These are phyloP conservation scores for Phylloscopus collybita DNA, from an alignment of 2,797 vertebrate genomes.

Conservation along the genomic window DNA sequence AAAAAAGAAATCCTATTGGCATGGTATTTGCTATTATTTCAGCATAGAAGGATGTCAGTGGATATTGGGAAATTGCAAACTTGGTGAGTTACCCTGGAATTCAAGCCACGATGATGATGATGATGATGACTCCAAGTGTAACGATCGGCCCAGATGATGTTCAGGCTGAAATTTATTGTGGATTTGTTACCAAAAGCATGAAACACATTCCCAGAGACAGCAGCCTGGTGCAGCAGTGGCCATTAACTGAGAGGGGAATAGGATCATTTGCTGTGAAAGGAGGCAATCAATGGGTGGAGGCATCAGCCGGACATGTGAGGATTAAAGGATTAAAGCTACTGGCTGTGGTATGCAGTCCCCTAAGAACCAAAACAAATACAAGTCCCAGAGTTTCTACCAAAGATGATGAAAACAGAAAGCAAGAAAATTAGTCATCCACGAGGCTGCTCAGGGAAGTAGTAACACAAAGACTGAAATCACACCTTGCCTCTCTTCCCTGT, in stretches of 20 bases:
- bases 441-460: not conserved
- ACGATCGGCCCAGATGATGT: not conserved
- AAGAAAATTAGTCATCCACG: not conserved
- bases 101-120: not conserved
- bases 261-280: not conserved
- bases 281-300: slow-evolving; percentile 2
- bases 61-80: not conserved
- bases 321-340: slow-evolving; percentile 36
- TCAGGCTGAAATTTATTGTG: slow-evolving; percentile 32
- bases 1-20: not conserved
- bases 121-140: not conserved
- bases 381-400: not conserved
- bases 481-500: not conserved
- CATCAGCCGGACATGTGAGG: not conserved
- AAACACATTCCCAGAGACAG: slow-evolving; percentile 43
- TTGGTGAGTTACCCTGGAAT: not conserved
- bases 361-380: not conserved
- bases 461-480: not conserved
- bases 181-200: slow-evolving; percentile 6
- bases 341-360: not conserved
- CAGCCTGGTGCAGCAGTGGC: slow-evolving; percentile 8
- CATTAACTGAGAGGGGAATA: not conserved
- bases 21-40: not conserved
- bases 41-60: not conserved
- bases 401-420: slow-evolving; percentile 5